phyloP scores from a whole-genome alignment of 2,888 invertebrate genomes.

The Alviniconcha strummeri region DNA sequence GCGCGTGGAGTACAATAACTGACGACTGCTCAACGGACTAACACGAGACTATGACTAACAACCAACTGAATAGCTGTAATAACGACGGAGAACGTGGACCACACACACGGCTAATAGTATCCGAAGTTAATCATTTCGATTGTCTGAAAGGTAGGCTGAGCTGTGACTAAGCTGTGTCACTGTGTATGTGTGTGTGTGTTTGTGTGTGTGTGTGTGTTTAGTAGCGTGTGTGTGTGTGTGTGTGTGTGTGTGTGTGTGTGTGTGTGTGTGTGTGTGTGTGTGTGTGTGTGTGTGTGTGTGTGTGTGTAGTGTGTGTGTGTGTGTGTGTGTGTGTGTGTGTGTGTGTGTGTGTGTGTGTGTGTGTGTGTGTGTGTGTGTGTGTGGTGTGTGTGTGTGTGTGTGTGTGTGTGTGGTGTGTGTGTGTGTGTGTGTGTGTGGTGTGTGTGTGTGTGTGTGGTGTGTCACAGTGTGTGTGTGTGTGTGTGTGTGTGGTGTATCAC shows the following conservation, averaged over 20 bases:
- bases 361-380: neutral
- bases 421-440: neutral
- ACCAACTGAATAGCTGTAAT: no score
- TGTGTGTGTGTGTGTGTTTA: conserved; percentile 5
- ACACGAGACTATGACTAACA: no score
- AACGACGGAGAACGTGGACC: no score
- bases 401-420: conserved; percentile 8
- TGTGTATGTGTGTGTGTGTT: neutral
- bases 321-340: no score
- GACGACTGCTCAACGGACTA: no score
- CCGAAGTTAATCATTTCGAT: no score
- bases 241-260: neutral
- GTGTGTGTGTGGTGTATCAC: neutral
- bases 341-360: neutral
- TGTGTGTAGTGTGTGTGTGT: neutral
- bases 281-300: neutral
- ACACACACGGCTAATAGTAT: no score
- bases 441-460: neutral
- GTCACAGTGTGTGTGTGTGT: neutral
- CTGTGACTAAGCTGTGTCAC: no score
- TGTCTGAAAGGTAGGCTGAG: neutral
- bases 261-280: neutral
- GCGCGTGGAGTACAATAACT: no score
- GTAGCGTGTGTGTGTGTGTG: neutral
- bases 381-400: no score